Evolutionary conservation across 2,797 vertebrate genomes (phyloP).

Genomic region (Botia almorhae): DNA sequence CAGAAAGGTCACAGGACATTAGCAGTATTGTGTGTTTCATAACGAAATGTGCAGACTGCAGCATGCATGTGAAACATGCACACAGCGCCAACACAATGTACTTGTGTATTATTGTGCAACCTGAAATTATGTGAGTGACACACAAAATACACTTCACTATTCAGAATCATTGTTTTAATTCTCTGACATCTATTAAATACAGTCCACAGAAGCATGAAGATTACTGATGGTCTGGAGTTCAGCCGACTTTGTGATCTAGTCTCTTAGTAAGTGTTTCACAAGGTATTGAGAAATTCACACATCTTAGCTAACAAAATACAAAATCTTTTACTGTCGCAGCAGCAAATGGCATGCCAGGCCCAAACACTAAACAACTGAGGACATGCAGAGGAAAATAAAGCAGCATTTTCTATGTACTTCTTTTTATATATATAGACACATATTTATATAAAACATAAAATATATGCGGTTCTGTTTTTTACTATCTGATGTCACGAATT

Average conservation of each 20-base stretch:
- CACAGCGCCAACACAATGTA: neutral
- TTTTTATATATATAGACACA: no score
- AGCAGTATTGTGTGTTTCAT: slow-evolving; percentile 12
- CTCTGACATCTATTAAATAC: neutral
- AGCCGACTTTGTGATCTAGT: slow-evolving; percentile 34
- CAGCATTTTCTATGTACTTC: no score
- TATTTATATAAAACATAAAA: no score
- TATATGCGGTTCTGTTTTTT: no score
- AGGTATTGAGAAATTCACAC: slow-evolving; percentile 36
- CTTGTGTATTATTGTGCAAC: neutral
- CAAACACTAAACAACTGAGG: neutral
- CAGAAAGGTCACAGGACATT: slow-evolving; percentile 1
- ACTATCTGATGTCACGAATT: no score
- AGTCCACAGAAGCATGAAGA: neutral
- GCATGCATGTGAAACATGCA: slow-evolving; percentile 13
- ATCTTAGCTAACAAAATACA: slow-evolving; percentile 40
- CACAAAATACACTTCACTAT: neutral
- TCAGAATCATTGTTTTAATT: neutral
- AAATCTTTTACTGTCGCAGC: neutral
- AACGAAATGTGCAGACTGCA: slow-evolving; percentile 25
- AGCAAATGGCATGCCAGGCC: slow-evolving; percentile 1
- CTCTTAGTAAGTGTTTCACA: slow-evolving; percentile 28
- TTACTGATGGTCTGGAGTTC: slow-evolving; percentile 4
- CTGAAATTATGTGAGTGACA: neutral
- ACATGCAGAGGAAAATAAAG: neutral